A percentile compares a stretch with the other conserved stretches of the same genome.
These are phyloP conservation scores for Drosophila grimshawi DNA, from an alignment of 1,140 invertebrate species.

Conservation along the genomic window DNA sequence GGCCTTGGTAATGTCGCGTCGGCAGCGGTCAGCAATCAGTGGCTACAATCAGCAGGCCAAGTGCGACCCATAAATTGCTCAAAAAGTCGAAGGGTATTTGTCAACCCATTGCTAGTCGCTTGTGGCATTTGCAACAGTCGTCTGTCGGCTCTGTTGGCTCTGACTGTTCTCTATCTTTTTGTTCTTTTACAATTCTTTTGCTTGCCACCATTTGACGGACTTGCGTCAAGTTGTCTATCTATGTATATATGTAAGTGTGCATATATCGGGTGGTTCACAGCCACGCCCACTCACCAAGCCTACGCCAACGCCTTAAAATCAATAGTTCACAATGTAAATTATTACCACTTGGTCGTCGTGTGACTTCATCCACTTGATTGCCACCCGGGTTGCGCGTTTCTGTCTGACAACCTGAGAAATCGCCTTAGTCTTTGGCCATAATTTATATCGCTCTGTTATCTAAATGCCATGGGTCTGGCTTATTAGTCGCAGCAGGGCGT, in stretches of 20 bases:
- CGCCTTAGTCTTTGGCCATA: conserved; percentile 54
- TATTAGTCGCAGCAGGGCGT: conserved; percentile 52
- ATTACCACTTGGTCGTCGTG: conserved; percentile 60
- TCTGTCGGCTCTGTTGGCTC: conserved; percentile 38
- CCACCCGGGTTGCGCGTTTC: not conserved
- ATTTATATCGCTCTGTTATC: conserved; percentile 69
- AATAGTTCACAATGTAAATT: conserved; percentile 79
- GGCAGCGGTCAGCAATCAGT: conserved; percentile 64
- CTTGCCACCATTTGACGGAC: conserved; percentile 68
- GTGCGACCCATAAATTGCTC: conserved; percentile 75
- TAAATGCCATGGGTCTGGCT: conserved; percentile 23
- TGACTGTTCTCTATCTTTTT: conserved; percentile 26
- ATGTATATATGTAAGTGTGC: not conserved
- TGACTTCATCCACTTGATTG: conserved; percentile 72
- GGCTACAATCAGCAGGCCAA: conserved; percentile 71
- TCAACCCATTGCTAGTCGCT: conserved; percentile 63
- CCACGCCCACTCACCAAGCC: conserved; percentile 7
- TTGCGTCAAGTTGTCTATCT: conserved; percentile 68
- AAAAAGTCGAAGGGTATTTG: conserved; percentile 80
- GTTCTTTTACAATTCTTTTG: conserved; percentile 29
- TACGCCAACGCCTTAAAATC: conserved; percentile 61
- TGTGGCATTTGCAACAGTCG: conserved; percentile 21
- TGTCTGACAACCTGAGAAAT: conserved; percentile 44
- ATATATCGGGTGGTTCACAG: not conserved
- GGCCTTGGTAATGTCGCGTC: conserved; percentile 62